Evolutionary conservation across 2,113 vertebrate species (phyloP), one percentile per base, ranked within the genome.

Genomic region (Ariopsis seemanni): DNA sequence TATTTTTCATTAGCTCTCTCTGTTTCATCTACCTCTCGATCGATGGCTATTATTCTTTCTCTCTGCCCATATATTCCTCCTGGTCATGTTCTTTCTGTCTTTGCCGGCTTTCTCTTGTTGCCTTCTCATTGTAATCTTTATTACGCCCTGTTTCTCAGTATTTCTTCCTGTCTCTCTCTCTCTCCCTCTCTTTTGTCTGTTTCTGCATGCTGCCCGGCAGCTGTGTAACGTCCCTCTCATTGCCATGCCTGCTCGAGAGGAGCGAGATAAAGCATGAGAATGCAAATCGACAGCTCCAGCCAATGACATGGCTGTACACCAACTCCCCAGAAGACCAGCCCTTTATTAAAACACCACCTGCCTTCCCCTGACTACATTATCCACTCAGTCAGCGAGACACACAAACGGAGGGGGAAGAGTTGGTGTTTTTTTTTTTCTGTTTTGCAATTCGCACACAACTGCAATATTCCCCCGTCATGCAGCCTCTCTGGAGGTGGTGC

Each of bases 181-280:
- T n/a, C 55, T 63, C 14, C 67, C 25, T 78, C 79, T 42, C n/a
- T 18, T 72, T 4, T 60, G 4, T n/a, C 15, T 60, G 30, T 42
- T 18, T 57, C 42, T 57, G 84, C 15, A 34, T 42, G 27, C 52
- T 50, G 63, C 30, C 34, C 86, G 90, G 90, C 91, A 90, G 90
- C 85, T 91, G 80, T 20, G 88, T 85, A 87, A 89, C 81, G 85
- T 87, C 86, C 89, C 89, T 89, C 92, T 93, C 91, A 89, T 93
- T 89, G 91, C 90, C 90, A 92, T 93, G 90, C 91, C 84, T 90
- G 86, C 81, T 69, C 1, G 8, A 82, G 18, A 20, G 18, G 84
- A 87, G 87, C 79, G 85, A 90, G 83, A 88, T 71, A 42, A 84
- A 69, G 62, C 80, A 86, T 50, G 86, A 85, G 90, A 90, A 91